Evolutionary conservation across 2,888 invertebrate species (phyloP).

Genomic region (Epinotia nisella): DNA sequence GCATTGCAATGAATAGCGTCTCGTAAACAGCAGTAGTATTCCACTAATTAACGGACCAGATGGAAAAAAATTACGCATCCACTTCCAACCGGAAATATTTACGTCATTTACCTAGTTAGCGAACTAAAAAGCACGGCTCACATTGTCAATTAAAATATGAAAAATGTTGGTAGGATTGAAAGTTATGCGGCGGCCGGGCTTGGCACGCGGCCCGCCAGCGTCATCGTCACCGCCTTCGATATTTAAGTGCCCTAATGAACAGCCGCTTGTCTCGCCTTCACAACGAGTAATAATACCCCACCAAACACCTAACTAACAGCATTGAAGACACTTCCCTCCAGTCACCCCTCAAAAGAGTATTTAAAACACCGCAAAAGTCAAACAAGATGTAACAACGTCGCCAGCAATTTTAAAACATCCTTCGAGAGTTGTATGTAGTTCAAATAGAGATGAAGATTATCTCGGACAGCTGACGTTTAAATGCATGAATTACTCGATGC

Average conservation of each 20-base stretch:
- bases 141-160: conserved; percentile 56
- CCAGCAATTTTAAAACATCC: conserved; percentile 32
- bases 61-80: conserved; percentile 21
- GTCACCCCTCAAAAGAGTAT: conserved; percentile 45
- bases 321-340: neutral
- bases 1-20: neutral
- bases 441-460: conserved; percentile 38
- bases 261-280: conserved; percentile 58
- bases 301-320: conserved; percentile 42
- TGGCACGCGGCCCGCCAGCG: conserved; percentile 58
- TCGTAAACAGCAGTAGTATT: conserved; percentile 17
- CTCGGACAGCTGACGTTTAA: conserved; percentile 42
- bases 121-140: conserved; percentile 37
- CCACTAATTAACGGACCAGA: conserved; percentile 20
- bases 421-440: conserved; percentile 26
- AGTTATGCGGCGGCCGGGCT: conserved; percentile 54
- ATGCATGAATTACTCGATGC: conserved; percentile 41
- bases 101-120: conserved; percentile 46
- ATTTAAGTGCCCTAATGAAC: conserved; percentile 64
- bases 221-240: conserved; percentile 56
- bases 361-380: conserved; percentile 49
- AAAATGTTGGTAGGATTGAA: conserved; percentile 53
- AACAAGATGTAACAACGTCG: conserved; percentile 16
- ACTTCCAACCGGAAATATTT: conserved; percentile 34
- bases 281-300: conserved; percentile 47